Evolutionary conservation across 64 coral and sea anemone genomes (phyloP), one percentile per base, ranked within the genome.

Genomic region (Actinia tenebrosa): DNA sequence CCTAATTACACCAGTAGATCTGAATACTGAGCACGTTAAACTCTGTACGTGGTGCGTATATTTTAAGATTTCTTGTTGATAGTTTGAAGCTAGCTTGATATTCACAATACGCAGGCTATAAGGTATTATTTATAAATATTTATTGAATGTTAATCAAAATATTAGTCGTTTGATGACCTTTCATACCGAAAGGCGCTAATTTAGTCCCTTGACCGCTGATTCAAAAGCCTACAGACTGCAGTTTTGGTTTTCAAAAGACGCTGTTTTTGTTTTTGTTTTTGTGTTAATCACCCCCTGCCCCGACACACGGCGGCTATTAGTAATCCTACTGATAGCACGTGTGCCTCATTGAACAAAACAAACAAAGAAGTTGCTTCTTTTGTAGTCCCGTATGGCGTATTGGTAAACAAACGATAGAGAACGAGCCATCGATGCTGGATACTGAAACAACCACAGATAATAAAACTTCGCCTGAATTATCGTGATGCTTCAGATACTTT

Each of bases 261-360:
- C 26, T 75, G 11, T 30, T 27, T 15, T 14, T 25, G 7, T 10
- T 42, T 14, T 37, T 75, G 27, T 3, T 75, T 37, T 5, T 22
- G 63, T 42, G 50, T 37, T 81, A 81, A 81, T 81, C 15, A 81
- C 79, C 79, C 79, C 79, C 79, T 50, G 17, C 79, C 18, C 79
- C 50, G 45, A 53, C 79, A 81, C 79, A 53, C 45, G 79, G 79
- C 79, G 46, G 18, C 45, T 17, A 81, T 81, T 81, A 81, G 79
- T 47, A 22, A 14, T 7, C 9, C 45, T 50, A 5, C 53, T 81
- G 4, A 22, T 47, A 81, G 50, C 79, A 81, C 79, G 79, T 81
- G 79, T 53, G 50, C 16, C 43, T 53, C 79, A 53, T 81, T 81
- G 79, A 81, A 45, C 44, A 45, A 53, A 81, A 75, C 69, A 75